These are phyloP conservation scores for Gorsachius goisagi DNA, from an alignment of 2,113 vertebrate genomes.

Conservation along the genomic window DNA sequence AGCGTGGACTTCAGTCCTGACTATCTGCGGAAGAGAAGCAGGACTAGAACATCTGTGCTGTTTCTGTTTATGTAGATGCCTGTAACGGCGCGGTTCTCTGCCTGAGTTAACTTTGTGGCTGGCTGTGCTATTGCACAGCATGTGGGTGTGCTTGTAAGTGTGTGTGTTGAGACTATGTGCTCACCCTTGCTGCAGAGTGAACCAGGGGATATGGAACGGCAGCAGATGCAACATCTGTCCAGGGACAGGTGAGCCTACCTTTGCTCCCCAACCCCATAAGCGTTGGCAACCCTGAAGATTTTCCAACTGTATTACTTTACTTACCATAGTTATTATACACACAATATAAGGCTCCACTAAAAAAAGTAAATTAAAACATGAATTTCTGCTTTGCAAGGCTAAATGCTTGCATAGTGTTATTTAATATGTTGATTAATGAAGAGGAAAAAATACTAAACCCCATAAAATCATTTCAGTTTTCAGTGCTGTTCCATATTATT, in stretches of 20 bases:
- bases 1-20: background rate
- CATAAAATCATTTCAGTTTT: background rate
- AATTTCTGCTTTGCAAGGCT: background rate
- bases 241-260: background rate
- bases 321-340: background rate
- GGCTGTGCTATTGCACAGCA: rapidly evolving
- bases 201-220: background rate
- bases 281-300: background rate
- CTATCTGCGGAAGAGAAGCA: background rate
- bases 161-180: background rate
- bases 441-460: background rate
- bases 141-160: too few species aligned
- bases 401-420: background rate
- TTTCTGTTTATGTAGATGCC: background rate
- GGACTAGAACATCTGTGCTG: background rate
- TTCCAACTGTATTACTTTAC: background rate
- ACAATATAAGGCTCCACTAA: background rate
- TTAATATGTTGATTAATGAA: background rate
- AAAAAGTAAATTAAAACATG: background rate
- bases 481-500: background rate
- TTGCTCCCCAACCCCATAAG: background rate
- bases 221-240: background rate
- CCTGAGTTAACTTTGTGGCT: background rate
- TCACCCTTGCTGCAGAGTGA: rapidly evolving
- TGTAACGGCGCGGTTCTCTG: background rate